Conservation (phyloP, 2,888 invertebrate species). For the Chrysopilus asiliformis region DNA sequence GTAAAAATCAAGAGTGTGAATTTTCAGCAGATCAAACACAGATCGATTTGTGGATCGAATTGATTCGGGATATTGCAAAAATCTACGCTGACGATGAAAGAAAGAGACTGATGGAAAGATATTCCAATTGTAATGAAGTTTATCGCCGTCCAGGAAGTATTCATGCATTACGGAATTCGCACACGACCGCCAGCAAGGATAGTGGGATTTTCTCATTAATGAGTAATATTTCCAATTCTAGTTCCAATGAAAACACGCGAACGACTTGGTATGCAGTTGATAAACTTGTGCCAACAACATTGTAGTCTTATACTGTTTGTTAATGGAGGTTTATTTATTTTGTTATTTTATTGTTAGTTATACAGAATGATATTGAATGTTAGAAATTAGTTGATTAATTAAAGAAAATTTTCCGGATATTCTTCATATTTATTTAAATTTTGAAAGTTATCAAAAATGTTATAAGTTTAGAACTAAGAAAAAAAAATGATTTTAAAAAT, state of each 20-base stretch:
- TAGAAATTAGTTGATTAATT: too few species aligned
- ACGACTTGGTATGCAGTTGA: constrained; percentile 33
- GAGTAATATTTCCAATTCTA: constrained; percentile 29
- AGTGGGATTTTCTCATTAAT: constrained; percentile 27
- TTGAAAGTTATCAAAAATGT: too few species aligned
- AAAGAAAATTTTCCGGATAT: too few species aligned
- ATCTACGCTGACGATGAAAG: constrained; percentile 29
- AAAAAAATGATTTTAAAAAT: too few species aligned
- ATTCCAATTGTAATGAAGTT: constrained; percentile 23
- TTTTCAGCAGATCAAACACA: constrained; percentile 25
- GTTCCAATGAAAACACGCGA: constrained; percentile 19
- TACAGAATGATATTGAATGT: too few species aligned
- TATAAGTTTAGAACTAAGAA: too few species aligned
- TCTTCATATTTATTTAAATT: too few species aligned
- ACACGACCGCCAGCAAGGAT: constrained; percentile 32
- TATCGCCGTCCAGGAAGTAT: constrained; percentile 26
- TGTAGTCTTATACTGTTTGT: too few species aligned
- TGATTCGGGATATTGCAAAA: constrained; percentile 31
- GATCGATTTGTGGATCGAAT: constrained; percentile 27
- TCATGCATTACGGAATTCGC: constrained; percentile 29
- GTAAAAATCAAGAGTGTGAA: constrained; percentile 33
- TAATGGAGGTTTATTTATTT: too few species aligned
- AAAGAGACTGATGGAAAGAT: constrained; percentile 26
- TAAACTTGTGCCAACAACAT: too few species aligned
- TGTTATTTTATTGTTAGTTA: too few species aligned